Evolutionary conservation across 2,888 invertebrate genomes (phyloP).

Genomic region (Parnassius orleans): DNA sequence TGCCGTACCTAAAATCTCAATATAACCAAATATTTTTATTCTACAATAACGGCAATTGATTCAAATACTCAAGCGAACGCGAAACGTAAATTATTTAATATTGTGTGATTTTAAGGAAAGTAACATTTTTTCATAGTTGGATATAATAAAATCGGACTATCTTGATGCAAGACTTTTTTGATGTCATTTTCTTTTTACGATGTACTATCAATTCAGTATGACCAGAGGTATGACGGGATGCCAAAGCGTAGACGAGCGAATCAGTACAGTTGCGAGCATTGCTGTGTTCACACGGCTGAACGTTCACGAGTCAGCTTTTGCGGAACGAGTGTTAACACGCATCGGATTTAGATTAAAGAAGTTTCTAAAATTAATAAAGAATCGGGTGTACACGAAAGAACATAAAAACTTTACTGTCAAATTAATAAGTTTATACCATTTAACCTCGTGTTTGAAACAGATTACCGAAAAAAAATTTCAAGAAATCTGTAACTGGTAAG

Average conservation of each 20-base stretch:
- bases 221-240: constrained; percentile 7
- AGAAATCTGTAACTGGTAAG: background rate
- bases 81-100: too few species aligned
- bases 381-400: background rate
- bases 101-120: too few species aligned
- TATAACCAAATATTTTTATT: too few species aligned
- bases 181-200: constrained; percentile 13
- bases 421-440: too few species aligned
- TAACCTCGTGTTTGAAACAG: too few species aligned
- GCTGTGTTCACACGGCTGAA: constrained; percentile 9
- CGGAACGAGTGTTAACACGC: background rate
- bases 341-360: background rate
- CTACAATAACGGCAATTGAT: too few species aligned
- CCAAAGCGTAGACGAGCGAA: background rate
- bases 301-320: background rate
- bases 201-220: constrained; percentile 10
- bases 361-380: background rate
- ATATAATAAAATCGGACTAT: constrained; percentile 8
- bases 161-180: constrained; percentile 6
- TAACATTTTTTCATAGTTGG: background rate
- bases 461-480: too few species aligned
- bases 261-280: constrained; percentile 13
- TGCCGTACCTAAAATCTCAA: too few species aligned
- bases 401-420: too few species aligned
- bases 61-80: too few species aligned